Evolutionary conservation across 1,140 invertebrate genomes (phyloP), one percentile per base, ranked within the genome.

Genomic region (Wiebesia pumilae): DNA sequence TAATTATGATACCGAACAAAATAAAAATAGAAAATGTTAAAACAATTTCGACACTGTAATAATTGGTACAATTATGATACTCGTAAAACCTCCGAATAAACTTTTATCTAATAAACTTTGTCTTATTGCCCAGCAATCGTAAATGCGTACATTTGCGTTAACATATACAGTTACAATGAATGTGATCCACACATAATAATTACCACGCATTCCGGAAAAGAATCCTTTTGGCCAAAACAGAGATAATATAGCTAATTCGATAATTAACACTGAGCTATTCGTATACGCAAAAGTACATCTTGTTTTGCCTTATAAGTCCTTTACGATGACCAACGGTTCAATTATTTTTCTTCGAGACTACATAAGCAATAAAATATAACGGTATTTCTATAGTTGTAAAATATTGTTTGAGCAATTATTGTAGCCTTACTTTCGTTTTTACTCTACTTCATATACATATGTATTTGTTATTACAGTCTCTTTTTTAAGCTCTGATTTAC

Each of bases 121-220:
- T 89, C 82, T 89, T 89, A 91, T 91, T 91, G 90, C 88, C 90
- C 90, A 92, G 89, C 91, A 91, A 92, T 90, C 84, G 88, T 81
- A 79, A 82, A 86, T 88, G 88, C 83, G 83, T 87, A 80, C 65
- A 81, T 88, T 88, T 87, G 43, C 67, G 67, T 83, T 33, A 87
- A 89, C 89, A 88, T 83, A 79, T 90, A 88, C 89, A 86, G 88
- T 88, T 87, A 88, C 79, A 87, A 73, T 14, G 67, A 90, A 90
- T 90, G 88, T 90, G 88, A 90, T 90, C 89, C 87, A 90, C 89
- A 91, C 88, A 91, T 90, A 90, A 91, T 81, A 86, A 89, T 88
- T 86, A 85, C 67, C 58, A 87, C 51, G 58, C 73, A 82, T 67
- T 82, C 73, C 35, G 69, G 81, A 84, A 80, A 87, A 85, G 84